phyloP scores from a whole-genome alignment of 2,888 invertebrate genomes.

The Cetonia aurata region DNA sequence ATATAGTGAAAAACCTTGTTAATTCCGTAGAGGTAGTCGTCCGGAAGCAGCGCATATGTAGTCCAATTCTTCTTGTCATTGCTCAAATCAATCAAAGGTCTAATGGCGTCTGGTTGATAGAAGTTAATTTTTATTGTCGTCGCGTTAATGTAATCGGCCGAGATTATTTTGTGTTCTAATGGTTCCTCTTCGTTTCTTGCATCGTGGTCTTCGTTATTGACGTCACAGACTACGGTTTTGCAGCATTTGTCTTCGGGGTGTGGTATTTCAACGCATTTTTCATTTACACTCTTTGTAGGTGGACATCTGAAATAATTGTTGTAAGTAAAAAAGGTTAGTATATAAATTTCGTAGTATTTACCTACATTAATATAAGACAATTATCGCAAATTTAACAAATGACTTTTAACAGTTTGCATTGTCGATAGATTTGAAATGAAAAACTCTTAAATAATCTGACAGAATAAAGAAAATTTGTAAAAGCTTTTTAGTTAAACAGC shows the following conservation, averaged over 20 bases:
- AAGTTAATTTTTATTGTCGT: constrained; percentile 65
- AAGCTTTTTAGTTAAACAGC: no score
- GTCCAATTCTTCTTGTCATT: constrained; percentile 66
- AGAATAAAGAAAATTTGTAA: no score
- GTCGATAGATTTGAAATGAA: no score
- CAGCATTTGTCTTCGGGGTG: constrained; percentile 89
- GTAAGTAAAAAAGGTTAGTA: no score
- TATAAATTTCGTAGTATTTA: no score
- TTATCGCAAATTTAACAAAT: no score
- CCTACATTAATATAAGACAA: no score
- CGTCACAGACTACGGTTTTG: constrained; percentile 87
- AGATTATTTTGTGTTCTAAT: constrained; percentile 57
- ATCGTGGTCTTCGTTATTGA: constrained; percentile 83
- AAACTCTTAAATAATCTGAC: no score
- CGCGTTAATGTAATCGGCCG: constrained; percentile 63
- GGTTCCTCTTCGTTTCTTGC: constrained; percentile 60
- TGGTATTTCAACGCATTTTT: constrained; percentile 84
- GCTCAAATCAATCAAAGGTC: constrained; percentile 64
- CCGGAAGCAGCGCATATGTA: constrained; percentile 63
- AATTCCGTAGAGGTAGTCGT: constrained; percentile 58
- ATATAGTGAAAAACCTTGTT: constrained; percentile 57
- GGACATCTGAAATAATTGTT: constrained; percentile 69
- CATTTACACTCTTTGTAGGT: constrained; percentile 70
- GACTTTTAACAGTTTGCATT: no score
- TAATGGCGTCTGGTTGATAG: constrained; percentile 50